These are phyloP conservation scores for Pao palembangensis DNA, from an alignment of 2,113 vertebrate genomes.

Conservation along the genomic window DNA sequence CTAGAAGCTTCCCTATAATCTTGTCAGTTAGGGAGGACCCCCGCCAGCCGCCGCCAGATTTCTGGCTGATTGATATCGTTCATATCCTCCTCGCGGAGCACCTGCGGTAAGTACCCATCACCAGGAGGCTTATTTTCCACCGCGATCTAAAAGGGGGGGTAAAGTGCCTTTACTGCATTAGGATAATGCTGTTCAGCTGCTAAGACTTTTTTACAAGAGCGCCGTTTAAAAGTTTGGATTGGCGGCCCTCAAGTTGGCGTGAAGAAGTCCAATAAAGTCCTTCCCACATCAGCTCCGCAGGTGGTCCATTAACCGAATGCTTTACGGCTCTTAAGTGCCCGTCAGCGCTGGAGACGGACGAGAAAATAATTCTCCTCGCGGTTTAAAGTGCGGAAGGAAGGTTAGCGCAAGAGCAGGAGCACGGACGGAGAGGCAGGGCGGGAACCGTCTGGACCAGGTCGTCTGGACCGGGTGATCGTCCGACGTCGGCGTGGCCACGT, in stretches of 20 bases:
- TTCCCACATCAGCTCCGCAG: constrained; percentile 42
- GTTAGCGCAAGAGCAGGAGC: constrained; percentile 36
- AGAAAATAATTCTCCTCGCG: constrained; percentile 49
- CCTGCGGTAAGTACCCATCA: constrained; percentile 40
- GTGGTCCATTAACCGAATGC: constrained; percentile 53
- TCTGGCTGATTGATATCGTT: constrained; percentile 68
- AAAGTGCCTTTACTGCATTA: constrained; percentile 70
- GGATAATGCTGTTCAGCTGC: constrained; percentile 50
- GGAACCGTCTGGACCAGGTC: no score
- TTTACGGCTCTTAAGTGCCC: constrained; percentile 55
- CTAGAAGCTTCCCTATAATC: constrained; percentile 64
- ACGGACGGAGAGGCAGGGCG: no score
- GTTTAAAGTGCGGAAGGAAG: constrained; percentile 39
- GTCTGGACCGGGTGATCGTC: no score
- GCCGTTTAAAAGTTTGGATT: constrained; percentile 59
- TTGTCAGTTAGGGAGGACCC: constrained; percentile 67
- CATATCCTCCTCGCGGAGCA: constrained; percentile 48
- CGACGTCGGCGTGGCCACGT: no score
- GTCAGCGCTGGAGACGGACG: constrained; percentile 49
- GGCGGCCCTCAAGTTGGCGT: constrained; percentile 45
- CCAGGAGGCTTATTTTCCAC: constrained; percentile 52
- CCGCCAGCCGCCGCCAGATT: constrained; percentile 47
- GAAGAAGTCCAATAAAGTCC: constrained; percentile 61
- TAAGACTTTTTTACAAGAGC: constrained; percentile 62
- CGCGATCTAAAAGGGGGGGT: constrained; percentile 51